Percentiles rank a stretch among this genome's conserved stretches.
Conservation (phyloP, 2,797 vertebrate genomes). For the Chromis chromis region DNA sequence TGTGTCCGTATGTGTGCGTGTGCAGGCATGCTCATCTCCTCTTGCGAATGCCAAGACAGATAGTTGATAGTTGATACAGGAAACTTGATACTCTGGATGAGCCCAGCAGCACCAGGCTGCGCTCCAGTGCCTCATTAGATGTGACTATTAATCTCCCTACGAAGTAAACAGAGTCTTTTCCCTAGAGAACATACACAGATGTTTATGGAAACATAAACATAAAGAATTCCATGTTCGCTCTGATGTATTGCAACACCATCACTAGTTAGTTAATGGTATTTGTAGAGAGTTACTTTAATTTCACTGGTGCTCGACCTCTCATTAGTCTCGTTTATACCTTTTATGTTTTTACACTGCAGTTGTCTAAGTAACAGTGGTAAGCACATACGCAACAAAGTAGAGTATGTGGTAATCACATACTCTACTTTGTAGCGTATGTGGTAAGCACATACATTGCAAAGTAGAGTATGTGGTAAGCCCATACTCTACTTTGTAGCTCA, state of each 20-base stretch:
- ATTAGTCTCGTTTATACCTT: background rate
- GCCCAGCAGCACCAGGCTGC: conserved; percentile 28
- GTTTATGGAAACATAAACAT: conserved; percentile 18
- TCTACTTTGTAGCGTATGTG: too few relatives aligned
- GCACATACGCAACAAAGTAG: too few relatives aligned
- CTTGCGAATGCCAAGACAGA: conserved; percentile 15
- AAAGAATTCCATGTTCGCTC: conserved; percentile 7
- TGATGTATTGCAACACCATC: background rate
- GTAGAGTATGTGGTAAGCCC: too few relatives aligned
- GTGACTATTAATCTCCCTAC: conserved; percentile 22
- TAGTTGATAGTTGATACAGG: conserved; percentile 46
- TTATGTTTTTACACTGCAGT: background rate
- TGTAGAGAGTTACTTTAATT: background rate
- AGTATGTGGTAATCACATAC: too few relatives aligned
- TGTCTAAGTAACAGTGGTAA: background rate
- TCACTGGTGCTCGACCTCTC: background rate
- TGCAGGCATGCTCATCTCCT: conserved; percentile 20
- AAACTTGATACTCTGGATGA: conserved; percentile 48
- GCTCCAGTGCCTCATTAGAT: conserved; percentile 21
- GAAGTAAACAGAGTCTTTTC: conserved; percentile 21
- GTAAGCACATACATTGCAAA: too few relatives aligned
- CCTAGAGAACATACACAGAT: background rate
- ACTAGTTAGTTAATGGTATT: background rate
- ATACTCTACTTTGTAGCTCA: background rate
- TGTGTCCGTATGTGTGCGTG: conserved; percentile 31